phyloP scores from a whole-genome alignment of 2,113 vertebrate genomes.

The Galeopterus variegatus region DNA sequence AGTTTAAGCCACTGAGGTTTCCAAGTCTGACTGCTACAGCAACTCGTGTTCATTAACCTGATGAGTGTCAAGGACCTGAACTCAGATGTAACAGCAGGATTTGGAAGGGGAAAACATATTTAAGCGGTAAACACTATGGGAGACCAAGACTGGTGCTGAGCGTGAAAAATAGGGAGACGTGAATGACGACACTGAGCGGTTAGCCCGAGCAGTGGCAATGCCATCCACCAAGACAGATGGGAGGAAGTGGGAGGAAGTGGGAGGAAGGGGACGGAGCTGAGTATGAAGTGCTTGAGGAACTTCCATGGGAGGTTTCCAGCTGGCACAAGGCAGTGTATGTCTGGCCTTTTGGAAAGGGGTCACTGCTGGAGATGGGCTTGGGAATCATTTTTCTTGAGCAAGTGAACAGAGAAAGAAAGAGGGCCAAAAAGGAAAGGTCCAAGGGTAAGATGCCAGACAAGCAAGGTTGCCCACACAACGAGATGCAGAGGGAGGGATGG shows the following conservation, averaged over 20 bases:
- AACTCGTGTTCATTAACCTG: background rate
- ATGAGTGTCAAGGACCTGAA: background rate
- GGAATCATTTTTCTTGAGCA: background rate
- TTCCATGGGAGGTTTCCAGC: background rate
- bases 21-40: background rate
- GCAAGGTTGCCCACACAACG: background rate
- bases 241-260: background rate
- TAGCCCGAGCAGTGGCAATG: background rate
- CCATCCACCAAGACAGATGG: background rate
- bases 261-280: background rate
- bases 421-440: background rate
- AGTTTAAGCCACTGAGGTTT: background rate
- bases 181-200: background rate
- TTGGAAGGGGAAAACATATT: constrained; percentile 5
- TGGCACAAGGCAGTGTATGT: background rate
- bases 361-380: background rate
- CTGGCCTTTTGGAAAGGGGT: background rate
- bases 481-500: background rate
- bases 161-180: background rate
- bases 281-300: background rate
- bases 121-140: background rate
- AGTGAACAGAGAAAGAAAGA: background rate
- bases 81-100: background rate
- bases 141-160: background rate
- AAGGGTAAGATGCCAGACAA: background rate